A percentile compares a stretch with the other conserved stretches of the same genome.
phyloP scores from a whole-genome alignment of 2,113 vertebrate species.

The Aegypius monachus region DNA sequence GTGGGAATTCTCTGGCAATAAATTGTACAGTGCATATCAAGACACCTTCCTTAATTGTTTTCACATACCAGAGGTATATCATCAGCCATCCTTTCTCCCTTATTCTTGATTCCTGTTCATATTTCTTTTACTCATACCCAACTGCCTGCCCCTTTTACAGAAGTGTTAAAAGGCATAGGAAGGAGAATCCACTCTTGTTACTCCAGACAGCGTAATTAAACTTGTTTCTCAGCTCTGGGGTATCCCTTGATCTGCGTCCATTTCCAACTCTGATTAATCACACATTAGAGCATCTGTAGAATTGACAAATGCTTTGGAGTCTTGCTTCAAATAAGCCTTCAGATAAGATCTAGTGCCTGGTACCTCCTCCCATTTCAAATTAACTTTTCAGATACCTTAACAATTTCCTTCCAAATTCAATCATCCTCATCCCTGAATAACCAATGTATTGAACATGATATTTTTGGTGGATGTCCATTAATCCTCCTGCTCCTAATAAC shows the following conservation, averaged over 20 bases:
- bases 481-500: slow-evolving; percentile 12
- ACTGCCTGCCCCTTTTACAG: neutral
- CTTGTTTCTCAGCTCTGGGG: neutral
- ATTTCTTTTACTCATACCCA: neutral
- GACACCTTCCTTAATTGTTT: neutral
- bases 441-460: neutral
- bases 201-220: neutral
- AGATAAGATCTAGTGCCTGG: slow-evolving; percentile 17
- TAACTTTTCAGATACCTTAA: slow-evolving; percentile 32
- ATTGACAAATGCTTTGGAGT: neutral
- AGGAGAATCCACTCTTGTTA: neutral
- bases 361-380: slow-evolving; percentile 17
- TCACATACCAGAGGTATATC: neutral
- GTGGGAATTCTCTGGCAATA: neutral
- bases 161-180: neutral
- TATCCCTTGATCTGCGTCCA: neutral
- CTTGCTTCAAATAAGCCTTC: slow-evolving; percentile 6
- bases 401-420: slow-evolving; percentile 7
- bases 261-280: neutral
- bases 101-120: neutral
- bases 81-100: neutral
- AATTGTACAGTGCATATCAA: neutral
- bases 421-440: neutral
- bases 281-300: neutral
- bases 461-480: slow-evolving; percentile 27